Conservation (phyloP, 2,113 vertebrate genomes). For the Pongo pygmaeus region DNA sequence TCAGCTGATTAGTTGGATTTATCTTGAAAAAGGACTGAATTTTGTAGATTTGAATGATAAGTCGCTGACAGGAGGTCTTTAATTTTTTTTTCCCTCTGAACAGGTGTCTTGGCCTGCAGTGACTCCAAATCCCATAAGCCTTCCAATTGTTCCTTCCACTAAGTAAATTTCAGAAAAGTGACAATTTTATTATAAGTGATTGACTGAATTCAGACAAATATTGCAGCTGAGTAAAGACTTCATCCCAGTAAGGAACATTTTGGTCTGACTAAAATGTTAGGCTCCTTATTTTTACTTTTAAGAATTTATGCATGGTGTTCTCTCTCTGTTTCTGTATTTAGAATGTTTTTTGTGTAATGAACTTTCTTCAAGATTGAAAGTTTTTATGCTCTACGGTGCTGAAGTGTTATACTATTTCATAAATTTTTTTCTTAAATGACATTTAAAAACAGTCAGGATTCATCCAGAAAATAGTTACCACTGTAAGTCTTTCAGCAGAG, state of each 20-base stretch:
- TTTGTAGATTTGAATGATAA: slow-evolving; percentile 69
- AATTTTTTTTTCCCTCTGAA: slow-evolving; percentile 67
- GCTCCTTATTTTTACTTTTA: slow-evolving; percentile 65
- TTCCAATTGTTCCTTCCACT: slow-evolving; percentile 71
- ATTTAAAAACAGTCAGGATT: neutral
- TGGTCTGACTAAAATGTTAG: slow-evolving; percentile 63
- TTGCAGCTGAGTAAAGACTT: slow-evolving; percentile 65
- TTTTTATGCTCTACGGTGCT: slow-evolving; percentile 9
- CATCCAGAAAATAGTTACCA: slow-evolving; percentile 9
- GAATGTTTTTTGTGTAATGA: slow-evolving; percentile 50
- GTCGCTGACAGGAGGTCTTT: slow-evolving; percentile 74
- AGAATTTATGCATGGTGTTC: slow-evolving; percentile 38
- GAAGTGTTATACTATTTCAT: neutral
- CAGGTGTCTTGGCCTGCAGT: slow-evolving; percentile 78
- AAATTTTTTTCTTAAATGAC: neutral
- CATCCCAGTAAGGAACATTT: slow-evolving; percentile 60
- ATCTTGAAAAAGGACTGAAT: slow-evolving; percentile 61
- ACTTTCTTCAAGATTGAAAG: slow-evolving; percentile 29
- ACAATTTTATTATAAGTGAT: slow-evolving; percentile 77
- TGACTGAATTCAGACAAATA: slow-evolving; percentile 77
- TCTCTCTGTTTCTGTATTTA: neutral
- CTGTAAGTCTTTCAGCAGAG: neutral
- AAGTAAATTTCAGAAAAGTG: slow-evolving; percentile 76
- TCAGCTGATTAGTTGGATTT: slow-evolving; percentile 53
- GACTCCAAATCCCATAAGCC: slow-evolving; percentile 73